These are phyloP conservation scores for Drosophila baimaii DNA, from an alignment of 1,140 invertebrate species.

Conservation along the genomic window DNA sequence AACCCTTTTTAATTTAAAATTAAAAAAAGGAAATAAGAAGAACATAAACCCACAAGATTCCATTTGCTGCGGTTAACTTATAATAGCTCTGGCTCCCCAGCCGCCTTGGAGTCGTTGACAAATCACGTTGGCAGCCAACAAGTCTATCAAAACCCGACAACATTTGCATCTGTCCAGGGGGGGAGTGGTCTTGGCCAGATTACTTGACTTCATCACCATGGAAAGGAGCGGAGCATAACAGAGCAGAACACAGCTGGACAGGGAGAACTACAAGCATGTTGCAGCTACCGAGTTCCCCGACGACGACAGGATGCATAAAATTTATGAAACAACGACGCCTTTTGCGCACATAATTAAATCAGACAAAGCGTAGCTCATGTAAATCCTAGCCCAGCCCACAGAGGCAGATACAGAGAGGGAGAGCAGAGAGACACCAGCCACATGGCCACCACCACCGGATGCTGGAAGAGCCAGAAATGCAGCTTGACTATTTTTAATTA, in stretches of 20 bases:
- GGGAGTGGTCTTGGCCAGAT: conserved; percentile 24
- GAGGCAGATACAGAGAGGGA: conserved; percentile 2
- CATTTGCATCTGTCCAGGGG: conserved; percentile 59
- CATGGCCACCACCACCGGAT: conserved; percentile 58
- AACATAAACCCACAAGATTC: not conserved
- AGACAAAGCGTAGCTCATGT: conserved; percentile 78
- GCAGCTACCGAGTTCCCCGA: conserved; percentile 50
- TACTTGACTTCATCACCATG: conserved; percentile 24
- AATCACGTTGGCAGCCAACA: conserved; percentile 74
- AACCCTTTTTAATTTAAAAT: not conserved
- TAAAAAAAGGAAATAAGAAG: not conserved
- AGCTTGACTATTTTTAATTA: conserved; percentile 83
- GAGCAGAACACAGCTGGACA: not conserved
- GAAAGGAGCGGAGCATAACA: not conserved
- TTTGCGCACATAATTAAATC: conserved; percentile 81
- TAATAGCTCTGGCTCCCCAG: not conserved
- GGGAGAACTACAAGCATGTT: conserved; percentile 11
- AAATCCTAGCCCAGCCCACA: conserved; percentile 56
- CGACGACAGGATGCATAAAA: conserved; percentile 77
- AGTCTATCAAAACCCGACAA: conserved; percentile 75
- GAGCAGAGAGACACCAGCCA: conserved; percentile 19
- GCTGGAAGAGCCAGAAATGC: conserved; percentile 70
- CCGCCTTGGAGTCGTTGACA: conserved; percentile 51
- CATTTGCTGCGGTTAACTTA: conserved; percentile 1
- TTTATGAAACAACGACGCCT: conserved; percentile 82